A percentile compares a stretch with the other conserved stretches of the same genome.
phyloP scores from a whole-genome alignment of 2,113 vertebrate species.

The Semnornis frantzii region DNA sequence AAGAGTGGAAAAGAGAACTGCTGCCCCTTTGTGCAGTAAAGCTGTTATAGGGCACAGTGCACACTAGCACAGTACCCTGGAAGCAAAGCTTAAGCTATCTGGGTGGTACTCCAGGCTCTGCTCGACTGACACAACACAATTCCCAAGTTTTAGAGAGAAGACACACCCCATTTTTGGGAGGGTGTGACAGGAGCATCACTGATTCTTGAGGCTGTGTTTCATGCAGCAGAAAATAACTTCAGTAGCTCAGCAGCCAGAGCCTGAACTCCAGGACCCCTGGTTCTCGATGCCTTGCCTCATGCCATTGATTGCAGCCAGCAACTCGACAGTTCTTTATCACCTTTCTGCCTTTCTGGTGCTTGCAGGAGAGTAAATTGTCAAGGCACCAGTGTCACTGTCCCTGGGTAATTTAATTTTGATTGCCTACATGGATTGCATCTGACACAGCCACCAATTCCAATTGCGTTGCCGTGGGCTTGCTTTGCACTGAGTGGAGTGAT shows the following conservation, averaged over 20 bases:
- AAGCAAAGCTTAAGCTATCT: neutral
- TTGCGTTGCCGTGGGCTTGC: neutral
- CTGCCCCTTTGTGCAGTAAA: neutral
- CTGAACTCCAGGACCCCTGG: neutral
- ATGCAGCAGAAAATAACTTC: neutral
- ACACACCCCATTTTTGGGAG: neutral
- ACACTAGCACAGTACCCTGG: neutral
- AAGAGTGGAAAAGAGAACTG: neutral
- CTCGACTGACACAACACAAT: neutral
- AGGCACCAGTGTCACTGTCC: neutral
- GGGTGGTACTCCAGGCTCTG: neutral
- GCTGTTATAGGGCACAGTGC: neutral
- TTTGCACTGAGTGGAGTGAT: neutral
- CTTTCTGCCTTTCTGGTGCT: neutral
- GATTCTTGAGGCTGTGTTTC: neutral
- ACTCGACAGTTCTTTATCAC: neutral
- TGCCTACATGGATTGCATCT: neutral
- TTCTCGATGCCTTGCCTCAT: neutral
- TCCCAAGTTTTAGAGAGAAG: neutral
- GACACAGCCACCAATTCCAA: neutral
- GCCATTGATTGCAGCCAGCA: neutral
- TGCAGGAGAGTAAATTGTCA: neutral
- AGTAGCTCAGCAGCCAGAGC: neutral
- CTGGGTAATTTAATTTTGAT: neutral
- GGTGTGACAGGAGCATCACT: neutral